Base-by-base conservation (phyloP, 2,797 vertebrate genomes). In the Brotula barbata region DNA sequence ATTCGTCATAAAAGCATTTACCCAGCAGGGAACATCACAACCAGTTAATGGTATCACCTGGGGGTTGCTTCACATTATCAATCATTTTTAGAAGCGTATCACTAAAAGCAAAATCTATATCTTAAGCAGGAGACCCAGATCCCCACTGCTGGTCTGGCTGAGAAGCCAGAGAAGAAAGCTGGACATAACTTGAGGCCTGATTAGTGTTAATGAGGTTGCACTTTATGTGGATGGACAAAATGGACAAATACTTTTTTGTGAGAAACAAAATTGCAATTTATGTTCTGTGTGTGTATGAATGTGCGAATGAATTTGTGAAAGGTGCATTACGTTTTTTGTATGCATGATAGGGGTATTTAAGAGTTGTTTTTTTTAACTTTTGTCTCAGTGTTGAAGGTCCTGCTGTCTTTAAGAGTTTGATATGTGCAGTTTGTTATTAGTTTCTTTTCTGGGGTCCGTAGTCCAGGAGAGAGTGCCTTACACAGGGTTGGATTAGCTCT, bases 141-240 rank as follows among this genome's bases (percentile, higher is more conserved):
- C 17, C 39, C 58, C 12, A 45, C 41, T 46, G 12, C 25, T 12
- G 28, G 31, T 36, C 39, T 31, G 54, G 41, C 23, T 28, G n/a
- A 16, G 22, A 21, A 39, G 51, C 50, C 36, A 65, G 48, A 63
- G 21, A 62, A 45, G 21, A 52, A 7, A 59, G 42, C 63, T 0
- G 1, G 53, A 68, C 39, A 21, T 5, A 63, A 34, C 11, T 59
- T 64, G 50, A 2, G 17, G 42, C 49, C 61, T 53, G 52, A 53
- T 67, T 64, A 69, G 67, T 84, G 81, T 75, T 83, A 75, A 70
- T 75, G 56, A 78, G 70, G 77, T 88, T 90, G 89, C 88, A 91
- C 88, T 91, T 91, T 90, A 91, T 64, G 60, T 61, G 45, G 49
- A 55, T 50, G 40, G 55, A 60, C 64, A 31, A 51, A 67, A 58